These are phyloP conservation scores for Pilophorus perplexus DNA, from an alignment of 2,888 invertebrate species.

Conservation along the genomic window DNA sequence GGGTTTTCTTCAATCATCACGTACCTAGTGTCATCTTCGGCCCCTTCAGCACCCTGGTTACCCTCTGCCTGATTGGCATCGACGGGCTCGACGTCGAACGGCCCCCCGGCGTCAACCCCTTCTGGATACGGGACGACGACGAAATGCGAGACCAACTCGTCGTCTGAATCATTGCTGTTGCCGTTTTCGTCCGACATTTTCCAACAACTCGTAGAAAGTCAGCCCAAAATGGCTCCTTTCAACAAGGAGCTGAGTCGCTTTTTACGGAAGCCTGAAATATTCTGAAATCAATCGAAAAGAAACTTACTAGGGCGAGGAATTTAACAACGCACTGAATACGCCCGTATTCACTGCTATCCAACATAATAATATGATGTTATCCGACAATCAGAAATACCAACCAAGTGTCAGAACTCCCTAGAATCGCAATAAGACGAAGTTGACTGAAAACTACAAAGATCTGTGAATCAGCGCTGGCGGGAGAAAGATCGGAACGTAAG, in stretches of 20 bases:
- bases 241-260: not conserved
- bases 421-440: no score
- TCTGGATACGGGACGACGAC: not conserved
- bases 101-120: not conserved
- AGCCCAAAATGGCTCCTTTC: not conserved
- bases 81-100: not conserved
- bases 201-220: no score
- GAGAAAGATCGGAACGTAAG: no score
- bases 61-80: no score
- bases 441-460: no score
- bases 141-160: slow-evolving; percentile 7
- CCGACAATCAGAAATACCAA: no score
- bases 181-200: slow-evolving; percentile 32
- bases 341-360: no score
- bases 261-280: not conserved
- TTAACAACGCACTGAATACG: no score
- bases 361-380: no score
- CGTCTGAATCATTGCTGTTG: slow-evolving; percentile 23
- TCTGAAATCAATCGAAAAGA: not conserved
- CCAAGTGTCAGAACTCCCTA: no score
- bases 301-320: not conserved
- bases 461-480: no score
- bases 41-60: slow-evolving; percentile 1
- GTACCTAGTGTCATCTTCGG: not conserved
- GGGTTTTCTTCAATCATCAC: no score